phyloP scores from a whole-genome alignment of 2,797 vertebrate species.

The Acipenser transmontanus region DNA sequence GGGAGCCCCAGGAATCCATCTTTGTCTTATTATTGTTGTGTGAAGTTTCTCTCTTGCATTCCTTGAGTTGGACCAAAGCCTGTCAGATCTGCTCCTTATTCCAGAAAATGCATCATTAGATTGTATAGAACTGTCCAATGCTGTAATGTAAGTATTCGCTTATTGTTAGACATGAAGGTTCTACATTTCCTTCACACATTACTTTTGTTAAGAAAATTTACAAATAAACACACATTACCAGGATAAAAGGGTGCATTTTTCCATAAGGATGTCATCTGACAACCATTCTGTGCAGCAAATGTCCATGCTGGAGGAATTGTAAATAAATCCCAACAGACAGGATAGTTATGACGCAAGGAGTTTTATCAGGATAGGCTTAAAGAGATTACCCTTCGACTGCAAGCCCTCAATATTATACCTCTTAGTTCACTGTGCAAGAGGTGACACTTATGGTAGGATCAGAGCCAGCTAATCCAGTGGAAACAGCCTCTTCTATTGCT shows the following conservation, averaged over 20 bases:
- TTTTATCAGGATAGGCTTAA: slow-evolving; percentile 18
- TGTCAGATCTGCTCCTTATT: no score
- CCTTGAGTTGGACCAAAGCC: no score
- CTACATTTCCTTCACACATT: no score
- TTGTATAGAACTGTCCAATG: no score
- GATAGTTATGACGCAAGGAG: slow-evolving; percentile 2
- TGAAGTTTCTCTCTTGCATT: no score
- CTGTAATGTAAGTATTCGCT: no score
- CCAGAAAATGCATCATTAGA: no score
- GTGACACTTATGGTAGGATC: slow-evolving; percentile 20
- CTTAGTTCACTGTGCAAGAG: slow-evolving; percentile 14
- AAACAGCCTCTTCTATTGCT: slow-evolving; percentile 15
- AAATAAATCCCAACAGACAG: not conserved
- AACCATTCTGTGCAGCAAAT: not conserved
- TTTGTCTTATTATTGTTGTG: no score
- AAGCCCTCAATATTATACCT: slow-evolving; percentile 4
- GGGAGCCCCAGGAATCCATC: no score
- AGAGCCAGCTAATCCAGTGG: slow-evolving; percentile 22
- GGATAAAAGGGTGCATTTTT: not conserved
- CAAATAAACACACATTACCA: not conserved
- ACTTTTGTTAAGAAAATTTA: not conserved
- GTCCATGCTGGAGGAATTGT: not conserved
- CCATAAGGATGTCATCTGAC: no score
- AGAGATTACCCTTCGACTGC: slow-evolving; percentile 19
- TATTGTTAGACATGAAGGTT: no score